A percentile compares a stretch with the other conserved stretches of the same genome.
Evolutionary conservation across 2,888 invertebrate genomes (phyloP).

Genomic region (Holacanthella duospinosa): DNA sequence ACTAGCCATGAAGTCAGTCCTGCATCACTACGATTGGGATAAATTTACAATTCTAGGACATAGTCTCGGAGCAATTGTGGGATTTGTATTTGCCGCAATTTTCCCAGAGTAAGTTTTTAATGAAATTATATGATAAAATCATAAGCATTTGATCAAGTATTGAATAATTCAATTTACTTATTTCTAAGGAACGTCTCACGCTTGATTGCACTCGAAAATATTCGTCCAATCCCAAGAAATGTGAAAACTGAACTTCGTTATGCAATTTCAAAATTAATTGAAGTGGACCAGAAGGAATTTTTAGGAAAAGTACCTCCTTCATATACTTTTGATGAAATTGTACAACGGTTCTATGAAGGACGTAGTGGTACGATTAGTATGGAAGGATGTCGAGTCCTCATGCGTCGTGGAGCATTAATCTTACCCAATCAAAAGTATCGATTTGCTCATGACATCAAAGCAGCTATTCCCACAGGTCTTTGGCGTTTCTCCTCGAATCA

Average conservation of each 20-base stretch:
- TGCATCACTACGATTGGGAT: slow-evolving; percentile 27
- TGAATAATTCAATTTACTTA: not conserved
- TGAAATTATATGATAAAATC: not conserved
- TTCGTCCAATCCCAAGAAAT: slow-evolving; percentile 16
- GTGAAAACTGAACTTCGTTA: not conserved
- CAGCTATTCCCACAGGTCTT: slow-evolving; percentile 18
- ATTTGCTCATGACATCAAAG: slow-evolving; percentile 24
- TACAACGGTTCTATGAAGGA: slow-evolving; percentile 14
- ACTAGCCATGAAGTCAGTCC: slow-evolving; percentile 21
- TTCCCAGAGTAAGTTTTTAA: slow-evolving; percentile 22
- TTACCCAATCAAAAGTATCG: slow-evolving; percentile 8
- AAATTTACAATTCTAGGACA: slow-evolving; percentile 32
- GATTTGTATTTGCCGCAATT: slow-evolving; percentile 25
- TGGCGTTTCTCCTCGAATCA: slow-evolving; percentile 11
- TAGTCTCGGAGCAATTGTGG: slow-evolving; percentile 29
- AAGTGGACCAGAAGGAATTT: slow-evolving; percentile 17
- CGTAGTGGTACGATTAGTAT: slow-evolving; percentile 18
- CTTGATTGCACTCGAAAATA: slow-evolving; percentile 25
- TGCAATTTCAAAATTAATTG: slow-evolving; percentile 12
- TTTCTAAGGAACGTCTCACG: slow-evolving; percentile 15
- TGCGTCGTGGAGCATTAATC: slow-evolving; percentile 18
- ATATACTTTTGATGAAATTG: slow-evolving; percentile 20
- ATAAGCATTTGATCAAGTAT: not conserved
- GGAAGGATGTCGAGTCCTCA: slow-evolving; percentile 16
- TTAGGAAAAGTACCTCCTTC: slow-evolving; percentile 9